Conservation (phyloP, 1,140 invertebrate genomes). For the Apis mellifera region Amel_HAv3.1 CM009946.2:5071001-5071500, state of each 20-base stretch:
- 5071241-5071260: neutral
- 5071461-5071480: neutral
- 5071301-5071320: slow-evolving; percentile 28
- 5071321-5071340: slow-evolving; percentile 14
- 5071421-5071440: neutral
- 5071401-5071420: neutral
- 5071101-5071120: too few relatives aligned
- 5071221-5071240: too few relatives aligned
- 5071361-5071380: slow-evolving; percentile 45
- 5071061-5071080: too few relatives aligned
- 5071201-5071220: neutral
- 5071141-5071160: too few relatives aligned
- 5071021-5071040: too few relatives aligned
- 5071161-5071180: too few relatives aligned
- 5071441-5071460: neutral
- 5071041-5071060: too few relatives aligned
- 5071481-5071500: neutral
- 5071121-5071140: too few relatives aligned
- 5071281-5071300: slow-evolving; percentile 25
- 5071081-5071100: too few relatives aligned
- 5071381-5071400: slow-evolving; percentile 24
- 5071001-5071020: too few relatives aligned
- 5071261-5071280: slow-evolving; percentile 20
- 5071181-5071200: neutral
- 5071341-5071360: slow-evolving; percentile 44